Evolutionary conservation across 1,140 invertebrate genomes (phyloP), one percentile per base, ranked within the genome.

Genomic region (Oryzaephilus surinamensis): DNA sequence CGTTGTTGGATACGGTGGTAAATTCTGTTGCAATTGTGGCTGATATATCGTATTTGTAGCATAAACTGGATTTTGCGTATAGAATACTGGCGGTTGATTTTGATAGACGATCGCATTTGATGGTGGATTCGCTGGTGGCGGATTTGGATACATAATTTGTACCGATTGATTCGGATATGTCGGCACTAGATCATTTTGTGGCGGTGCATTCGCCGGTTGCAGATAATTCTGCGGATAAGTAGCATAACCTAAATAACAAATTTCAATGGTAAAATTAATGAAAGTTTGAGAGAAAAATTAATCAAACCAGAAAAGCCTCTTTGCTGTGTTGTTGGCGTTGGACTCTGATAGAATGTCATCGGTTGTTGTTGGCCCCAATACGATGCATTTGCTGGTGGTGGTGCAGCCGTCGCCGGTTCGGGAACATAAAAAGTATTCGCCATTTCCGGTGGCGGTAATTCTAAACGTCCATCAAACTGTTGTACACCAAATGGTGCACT

Each of bases 391-490:
- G 44, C 31, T 36, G 34, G 4, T 2, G 52, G 16, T 3, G 44
- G 6, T 21, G 20, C 10, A 26, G 19, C 18, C 33, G 7, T 29
- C 50, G 51, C 48, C 35, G 16, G 32, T 23, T 32, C 29, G 17
- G 28, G 54, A 17, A 58, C 29, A 33, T 43, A 53, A 30, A 51
- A 57, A 11, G 46, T 42, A 10, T 26, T 37, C 21, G 41, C 19
- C n/a, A 50, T 27, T 24, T 53, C 51, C 14, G 26, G 49, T 17
- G 33, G 10, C 14, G 37, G 30, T 30, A 13, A 4, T 20, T 50
- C 51, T 48, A 50, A 27, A 37, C 60, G 42, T 10, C 34, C 34
- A 20, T 62, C 58, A 33, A 49, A 62, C 15, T 51, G 52, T 17
- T 45, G 50, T 16, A 57, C 45, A 21, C 50, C 51, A 42, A 52